Evolutionary conservation across 2,888 invertebrate genomes (phyloP), one percentile per base, ranked within the genome.

Genomic region (Eulithis prunata): DNA sequence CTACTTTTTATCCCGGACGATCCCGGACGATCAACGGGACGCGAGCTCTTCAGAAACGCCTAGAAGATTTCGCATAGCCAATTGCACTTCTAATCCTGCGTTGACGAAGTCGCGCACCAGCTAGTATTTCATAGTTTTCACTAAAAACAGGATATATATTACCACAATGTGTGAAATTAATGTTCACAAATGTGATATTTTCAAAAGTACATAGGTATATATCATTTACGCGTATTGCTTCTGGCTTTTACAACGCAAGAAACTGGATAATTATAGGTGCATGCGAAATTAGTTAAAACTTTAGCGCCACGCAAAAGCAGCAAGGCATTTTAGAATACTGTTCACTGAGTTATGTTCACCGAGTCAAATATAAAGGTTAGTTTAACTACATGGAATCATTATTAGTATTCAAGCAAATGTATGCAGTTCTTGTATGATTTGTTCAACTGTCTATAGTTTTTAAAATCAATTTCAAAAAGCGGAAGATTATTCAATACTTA

Each of bases 221-320:
- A 21, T 21, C 21, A 49, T 21, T 21, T 21, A 38, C 45, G 52
- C 43, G 52, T 43, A 43, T 28, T 53, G 36, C 4, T 41, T 62
- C 45, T 41, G 12, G 57, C 43, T 41, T 32, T 56, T 36, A 60
- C 21, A 54, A 58, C 14, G 51, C 62, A 47, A 51, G 51, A 41
- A n/a, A 47, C 54, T 11, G 57, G 41, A 8, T 41, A 41, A 7
- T 21, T 11, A 12, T 38, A 10, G 36, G 13, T 57, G 38, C 36
- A 58, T 61, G 46, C 32, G 52, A 60, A 56, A 64, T 53, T 52
- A 46, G 46, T 58, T 43, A 64, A 52, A 49, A 36, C 38, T 57
- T 65, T 14, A 46, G 38, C 51, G 46, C 36, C 51, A 41, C 59
- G 28, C 51, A 32, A 60, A 55, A 64, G 32, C 54, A 55, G 47